Evolutionary conservation across 1,140 invertebrate species (phyloP).

Genomic region (Galendromus occidentalis): DNA sequence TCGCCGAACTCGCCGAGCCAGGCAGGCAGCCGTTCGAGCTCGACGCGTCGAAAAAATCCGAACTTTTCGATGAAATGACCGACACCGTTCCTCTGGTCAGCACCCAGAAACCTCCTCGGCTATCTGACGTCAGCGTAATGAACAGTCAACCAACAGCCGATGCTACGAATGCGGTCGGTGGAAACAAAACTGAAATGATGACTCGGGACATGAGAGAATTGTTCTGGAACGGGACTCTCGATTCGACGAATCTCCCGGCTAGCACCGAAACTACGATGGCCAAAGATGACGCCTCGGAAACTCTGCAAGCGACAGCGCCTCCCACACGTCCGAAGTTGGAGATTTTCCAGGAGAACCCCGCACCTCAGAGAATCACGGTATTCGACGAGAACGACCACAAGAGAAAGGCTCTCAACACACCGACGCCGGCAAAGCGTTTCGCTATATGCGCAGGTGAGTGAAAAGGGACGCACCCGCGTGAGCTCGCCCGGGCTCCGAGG

Average conservation of each 20-base stretch:
- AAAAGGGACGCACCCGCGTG: no score
- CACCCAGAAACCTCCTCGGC: neutral
- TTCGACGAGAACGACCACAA: neutral
- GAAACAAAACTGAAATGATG: neutral
- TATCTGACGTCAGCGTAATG: neutral
- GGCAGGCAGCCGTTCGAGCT: no score
- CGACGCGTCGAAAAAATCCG: neutral
- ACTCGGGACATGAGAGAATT: neutral
- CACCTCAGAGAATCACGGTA: neutral
- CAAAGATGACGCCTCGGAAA: neutral
- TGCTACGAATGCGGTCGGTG: neutral
- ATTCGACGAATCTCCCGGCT: neutral
- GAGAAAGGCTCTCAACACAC: neutral
- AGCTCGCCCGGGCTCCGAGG: no score
- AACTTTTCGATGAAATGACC: neutral
- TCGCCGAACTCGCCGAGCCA: neutral
- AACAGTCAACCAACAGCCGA: neutral
- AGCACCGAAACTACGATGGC: neutral
- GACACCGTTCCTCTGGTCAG: neutral
- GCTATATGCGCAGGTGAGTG: neutral
- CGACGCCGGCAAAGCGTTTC: neutral
- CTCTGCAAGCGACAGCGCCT: neutral
- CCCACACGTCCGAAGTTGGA: neutral
- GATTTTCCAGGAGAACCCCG: neutral
- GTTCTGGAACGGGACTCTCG: neutral